Base-by-base conservation (phyloP, 2,113 vertebrate species). In the Periophthalmus modestus region DNA sequence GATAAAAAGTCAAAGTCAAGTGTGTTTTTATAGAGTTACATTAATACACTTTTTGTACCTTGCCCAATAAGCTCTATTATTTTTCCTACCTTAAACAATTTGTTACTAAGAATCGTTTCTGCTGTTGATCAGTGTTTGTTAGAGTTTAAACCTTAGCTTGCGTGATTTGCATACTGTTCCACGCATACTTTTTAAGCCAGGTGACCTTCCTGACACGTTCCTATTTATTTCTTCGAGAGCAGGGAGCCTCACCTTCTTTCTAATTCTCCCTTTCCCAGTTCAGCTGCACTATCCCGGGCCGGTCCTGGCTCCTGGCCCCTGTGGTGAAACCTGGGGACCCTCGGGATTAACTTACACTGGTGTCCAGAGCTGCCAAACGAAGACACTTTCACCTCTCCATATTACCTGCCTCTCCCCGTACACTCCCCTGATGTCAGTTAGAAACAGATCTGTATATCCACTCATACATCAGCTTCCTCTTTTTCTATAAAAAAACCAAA, bases 281-380 rank as follows among this genome's bases (percentile, higher is more conserved):
- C 73, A 75, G 72, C 66, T 72, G 80, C 28, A 34, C 59, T 34
- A 12, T 68, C 71, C 79, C 71, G 50, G 57, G 81, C 78, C 66
- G 59, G 83, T 68, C 80, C 80, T 69, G 82, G 80, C 83, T 84
- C 77, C 75, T 55, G 65, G 80, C 63, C 80, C 79, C 86, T 72
- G 50, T 68, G 85, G 81, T 77, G 82, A 78, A 66, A 58, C 69
- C 61, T 63, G 23, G 82, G 74, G 73, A 77, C 73, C 78, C 66
- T 84, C 80, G 77, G 87, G 86, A 88, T 88, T 87, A 86, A 89
- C 87, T 91, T 90, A 90, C 89, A 86, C 79, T 75, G 74, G 63
- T 70, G 87, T 28, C 74, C 48, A 69, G 72, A 75, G 81, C 83
- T 84, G 85, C 76, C 65, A 82, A 68, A 15, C 66, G 76, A 54